Conservation (phyloP, 2,888 invertebrate species). For the Eubasilissa splendida region DNA sequence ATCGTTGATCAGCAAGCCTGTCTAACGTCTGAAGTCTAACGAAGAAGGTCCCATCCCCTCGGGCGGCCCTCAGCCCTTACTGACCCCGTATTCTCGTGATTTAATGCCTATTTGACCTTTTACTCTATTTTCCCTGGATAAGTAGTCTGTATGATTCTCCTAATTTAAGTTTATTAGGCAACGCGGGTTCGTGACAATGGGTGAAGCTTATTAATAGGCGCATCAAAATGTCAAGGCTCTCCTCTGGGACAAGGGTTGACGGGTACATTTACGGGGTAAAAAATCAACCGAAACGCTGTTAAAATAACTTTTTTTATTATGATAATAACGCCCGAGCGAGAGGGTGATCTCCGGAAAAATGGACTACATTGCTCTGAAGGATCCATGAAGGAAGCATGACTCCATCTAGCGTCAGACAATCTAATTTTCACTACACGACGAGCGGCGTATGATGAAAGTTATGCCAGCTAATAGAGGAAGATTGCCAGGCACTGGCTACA, state of each 20-base stretch:
- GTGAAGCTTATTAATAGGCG: slow-evolving; percentile 18
- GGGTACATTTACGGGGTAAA: not conserved
- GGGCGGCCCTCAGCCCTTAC: not conserved
- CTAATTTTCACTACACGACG: no score
- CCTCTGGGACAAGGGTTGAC: not conserved
- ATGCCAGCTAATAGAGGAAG: no score
- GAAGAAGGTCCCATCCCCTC: not conserved
- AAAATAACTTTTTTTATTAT: not conserved
- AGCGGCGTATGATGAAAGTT: no score
- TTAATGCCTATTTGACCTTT: slow-evolving; percentile 26
- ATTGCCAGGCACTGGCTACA: no score
- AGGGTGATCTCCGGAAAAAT: no score
- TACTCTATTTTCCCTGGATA: not conserved
- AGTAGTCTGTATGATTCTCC: slow-evolving; percentile 9
- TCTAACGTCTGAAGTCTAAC: no score
- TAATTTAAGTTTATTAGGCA: slow-evolving; percentile 24
- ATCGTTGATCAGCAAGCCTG: no score
- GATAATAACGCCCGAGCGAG: no score
- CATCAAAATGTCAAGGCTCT: slow-evolving; percentile 6
- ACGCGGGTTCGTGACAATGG: not conserved
- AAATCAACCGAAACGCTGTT: not conserved
- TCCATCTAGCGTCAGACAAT: no score
- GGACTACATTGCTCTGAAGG: no score
- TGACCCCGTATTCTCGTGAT: slow-evolving; percentile 5
- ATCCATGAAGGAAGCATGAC: no score